Base-by-base conservation (phyloP, 2,888 invertebrate genomes). In the Helleia helle region DNA sequence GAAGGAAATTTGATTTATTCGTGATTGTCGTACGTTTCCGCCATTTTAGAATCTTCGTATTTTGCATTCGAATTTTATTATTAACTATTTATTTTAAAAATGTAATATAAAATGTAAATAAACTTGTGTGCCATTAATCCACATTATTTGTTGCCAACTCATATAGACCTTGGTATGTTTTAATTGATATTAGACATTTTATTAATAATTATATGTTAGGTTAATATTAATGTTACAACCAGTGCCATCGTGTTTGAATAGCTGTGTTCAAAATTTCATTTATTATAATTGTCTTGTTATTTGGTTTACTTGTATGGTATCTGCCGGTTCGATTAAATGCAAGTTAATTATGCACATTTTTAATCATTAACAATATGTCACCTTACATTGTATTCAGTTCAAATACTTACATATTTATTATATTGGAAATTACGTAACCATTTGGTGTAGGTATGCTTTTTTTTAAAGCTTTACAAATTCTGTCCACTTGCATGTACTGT, bases 211-310 rank as follows among this genome's bases (percentile, higher is more conserved):
- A 13, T 30, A 15, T 30, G 30, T n/a, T 15, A 15, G 30, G 15
- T 30, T 30, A 15, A 22, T 15, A 18, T 34, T 34, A 34, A 34
- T 34, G 18, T 34, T 34, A 18, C 3, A 7, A 34, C 22, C 34
- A 34, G 34, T 34, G 34, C 34, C 34, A 34, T 31, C 17, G 11
- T 15, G n/a, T 15, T 31, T 34, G 34, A 18, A 12, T 34, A 34
- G 18, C 4, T 22, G 22, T 34, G 34, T 34, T 34, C 34, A 18
- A 34, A 22, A 34, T 34, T 34, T 31, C 11, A 31, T 31, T 31
- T 34, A 22, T 2, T 22, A 7, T 22, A 22, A 11, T 34, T 22
- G 31, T 31, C 31, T 9, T 11, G 18, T 31, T 34, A 34, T 11
- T 34, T 11, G 17, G n/a, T 18, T 17, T n/a, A 31, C 12, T 34